Base-by-base conservation (phyloP, 2,113 vertebrate genomes). In the Arothron firmamentum region DNA sequence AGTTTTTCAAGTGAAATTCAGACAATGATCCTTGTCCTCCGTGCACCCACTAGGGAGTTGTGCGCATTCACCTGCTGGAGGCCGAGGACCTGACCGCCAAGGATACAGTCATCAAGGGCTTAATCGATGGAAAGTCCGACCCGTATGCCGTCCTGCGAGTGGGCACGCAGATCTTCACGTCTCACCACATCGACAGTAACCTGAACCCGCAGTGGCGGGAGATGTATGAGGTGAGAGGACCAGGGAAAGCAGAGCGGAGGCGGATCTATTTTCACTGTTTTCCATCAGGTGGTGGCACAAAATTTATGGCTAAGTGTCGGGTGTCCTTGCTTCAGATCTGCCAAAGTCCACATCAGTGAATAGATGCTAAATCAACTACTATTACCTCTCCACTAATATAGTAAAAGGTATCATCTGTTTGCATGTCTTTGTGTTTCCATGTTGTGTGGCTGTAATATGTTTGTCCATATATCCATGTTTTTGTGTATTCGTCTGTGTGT, bases 121-220 rank as follows among this genome's bases (percentile, higher is more conserved):
- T 96, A 47, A 91, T 97, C 8, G 89, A 94, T 28, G 96, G 94
- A 67, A 95, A 95, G 77, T 98, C 96, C 0, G 96, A 98, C 74
- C 96, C 96, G 0, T 98, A 97, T 0, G 94, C 93, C 0, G 73
- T 96, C 16, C 80, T 97, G 59, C 91, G 94, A 0, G 94, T 97
- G 16, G 96, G 96, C 34, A 96, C 94, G 4, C 96, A 98, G 87
- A 85, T 90, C 4, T 94, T 92, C 86, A 94, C 92, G 53, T 97
- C 95, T 52, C 92, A 86, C 2, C 92, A 94, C 42, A 88, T 98
- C 13, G 89, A 94, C 67, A 92, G 92, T 86, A 88, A 92, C 64
- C 90, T 96, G 53, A 94, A 94, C 85, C 95, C 95, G 4, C 87
- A 91, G 65, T 98, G 95, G 95, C 87, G 92, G 19, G 95, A 98